phyloP scores from a whole-genome alignment of 2,113 vertebrate species.

The Girardinichthys multiradiatus region DNA sequence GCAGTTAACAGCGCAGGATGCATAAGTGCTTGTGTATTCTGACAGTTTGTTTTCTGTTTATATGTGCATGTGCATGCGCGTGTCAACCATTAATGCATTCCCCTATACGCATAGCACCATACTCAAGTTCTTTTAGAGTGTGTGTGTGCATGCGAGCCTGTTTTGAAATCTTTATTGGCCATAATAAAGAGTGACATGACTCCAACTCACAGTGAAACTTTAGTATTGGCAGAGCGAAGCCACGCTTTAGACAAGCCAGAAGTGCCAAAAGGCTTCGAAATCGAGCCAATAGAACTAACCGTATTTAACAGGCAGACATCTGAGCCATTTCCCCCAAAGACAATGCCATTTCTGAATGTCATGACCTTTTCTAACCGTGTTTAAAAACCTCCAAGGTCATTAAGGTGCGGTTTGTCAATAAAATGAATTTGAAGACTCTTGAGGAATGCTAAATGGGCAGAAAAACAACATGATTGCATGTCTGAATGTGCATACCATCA shows the following conservation, averaged over 20 bases:
- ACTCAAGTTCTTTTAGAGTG: constrained; percentile 24
- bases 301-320: constrained; percentile 67
- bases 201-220: constrained; percentile 33
- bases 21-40: constrained; percentile 34
- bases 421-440: constrained; percentile 49
- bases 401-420: constrained; percentile 74
- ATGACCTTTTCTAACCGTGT: constrained; percentile 75
- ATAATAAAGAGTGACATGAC: constrained; percentile 21
- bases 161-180: constrained; percentile 32
- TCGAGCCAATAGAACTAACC: constrained; percentile 65
- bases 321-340: constrained; percentile 67
- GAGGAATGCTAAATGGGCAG: constrained; percentile 30
- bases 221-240: constrained; percentile 18
- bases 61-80: constrained; percentile 8
- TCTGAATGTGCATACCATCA: constrained; percentile 45
- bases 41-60: constrained; percentile 12
- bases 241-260: constrained; percentile 26
- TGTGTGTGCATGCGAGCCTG: constrained; percentile 11
- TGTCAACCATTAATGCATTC: constrained; percentile 42
- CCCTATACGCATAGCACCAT: constrained; percentile 18
- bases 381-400: constrained; percentile 75
- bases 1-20: constrained; percentile 28
- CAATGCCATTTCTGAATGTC: constrained; percentile 80
- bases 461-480: constrained; percentile 24
- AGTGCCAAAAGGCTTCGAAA: constrained; percentile 51